Percentiles rank a stretch among this genome's conserved stretches.
These are phyloP conservation scores for Linyphia triangularis DNA, from an alignment of 2,888 invertebrate species.

Conservation along the genomic window DNA sequence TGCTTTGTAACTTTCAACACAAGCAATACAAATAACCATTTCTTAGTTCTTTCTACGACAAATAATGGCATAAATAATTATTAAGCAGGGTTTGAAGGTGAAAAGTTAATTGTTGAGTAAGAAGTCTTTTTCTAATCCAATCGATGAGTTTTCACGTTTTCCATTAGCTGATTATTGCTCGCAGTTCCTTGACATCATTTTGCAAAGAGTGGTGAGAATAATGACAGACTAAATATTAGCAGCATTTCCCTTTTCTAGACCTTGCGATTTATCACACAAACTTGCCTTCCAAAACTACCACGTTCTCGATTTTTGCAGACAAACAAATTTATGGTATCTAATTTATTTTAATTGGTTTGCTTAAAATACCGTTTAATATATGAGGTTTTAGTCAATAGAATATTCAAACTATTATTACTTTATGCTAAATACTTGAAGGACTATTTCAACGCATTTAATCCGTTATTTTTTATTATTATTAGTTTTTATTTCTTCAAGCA, in stretches of 20 bases:
- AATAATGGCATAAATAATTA: too few relatives aligned
- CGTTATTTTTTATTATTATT: too few relatives aligned
- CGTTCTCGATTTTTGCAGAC: too few relatives aligned
- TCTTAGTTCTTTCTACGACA: too few relatives aligned
- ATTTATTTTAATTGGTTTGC: not conserved
- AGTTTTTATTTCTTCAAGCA: too few relatives aligned
- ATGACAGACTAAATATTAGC: constrained; percentile 5
- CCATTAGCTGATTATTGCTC: not conserved
- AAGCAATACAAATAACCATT: too few relatives aligned
- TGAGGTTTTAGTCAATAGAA: too few relatives aligned
- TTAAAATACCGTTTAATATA: too few relatives aligned
- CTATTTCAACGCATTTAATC: too few relatives aligned
- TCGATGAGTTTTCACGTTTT: constrained; percentile 19
- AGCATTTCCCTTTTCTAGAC: constrained; percentile 1
- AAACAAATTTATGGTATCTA: not conserved
- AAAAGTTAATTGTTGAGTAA: constrained; percentile 12
- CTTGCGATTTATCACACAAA: not conserved
- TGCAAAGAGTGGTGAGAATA: constrained; percentile 10
- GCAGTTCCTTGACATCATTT: constrained; percentile 44
- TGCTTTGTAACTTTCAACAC: too few relatives aligned
- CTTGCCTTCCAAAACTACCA: not conserved
- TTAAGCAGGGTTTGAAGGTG: not conserved
- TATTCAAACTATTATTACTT: too few relatives aligned
- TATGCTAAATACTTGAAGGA: too few relatives aligned
- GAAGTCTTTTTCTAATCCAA: not conserved